Evolutionary conservation across 1,140 invertebrate genomes (phyloP).

Genomic region (Saccostrea glomerata): DNA sequence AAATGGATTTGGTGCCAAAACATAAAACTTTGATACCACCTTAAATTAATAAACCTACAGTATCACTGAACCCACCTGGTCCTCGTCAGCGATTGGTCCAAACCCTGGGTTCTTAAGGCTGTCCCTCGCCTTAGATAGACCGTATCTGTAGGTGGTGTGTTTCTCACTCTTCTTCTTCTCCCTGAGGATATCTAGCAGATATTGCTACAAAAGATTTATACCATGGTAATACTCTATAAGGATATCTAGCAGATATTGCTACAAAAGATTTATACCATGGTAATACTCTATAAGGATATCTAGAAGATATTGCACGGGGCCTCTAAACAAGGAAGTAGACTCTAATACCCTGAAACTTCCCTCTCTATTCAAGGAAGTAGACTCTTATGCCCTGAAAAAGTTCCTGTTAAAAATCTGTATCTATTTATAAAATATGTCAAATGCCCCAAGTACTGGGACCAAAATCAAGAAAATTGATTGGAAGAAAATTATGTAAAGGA

Average conservation of each 20-base stretch:
- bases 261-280: neutral
- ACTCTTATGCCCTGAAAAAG: too few species aligned
- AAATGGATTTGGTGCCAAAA: neutral
- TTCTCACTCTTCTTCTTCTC: slow-evolving; percentile 44
- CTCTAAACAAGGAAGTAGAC: too few species aligned
- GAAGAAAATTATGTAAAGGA: too few species aligned
- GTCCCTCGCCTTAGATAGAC: slow-evolving; percentile 28
- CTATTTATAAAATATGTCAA: too few species aligned
- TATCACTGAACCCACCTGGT: slow-evolving; percentile 32
- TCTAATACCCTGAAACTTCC: too few species aligned
- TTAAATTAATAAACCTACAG: too few species aligned
- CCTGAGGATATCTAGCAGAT: slow-evolving; percentile 23
- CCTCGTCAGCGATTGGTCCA: slow-evolving; percentile 53
- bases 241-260: slow-evolving; percentile 31
- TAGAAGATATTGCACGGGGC: slow-evolving; percentile 39
- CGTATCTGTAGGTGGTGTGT: slow-evolving; percentile 30
- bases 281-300: neutral
- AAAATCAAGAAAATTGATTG: too few species aligned
- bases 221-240: neutral
- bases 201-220: slow-evolving; percentile 24
- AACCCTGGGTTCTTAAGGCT: slow-evolving; percentile 43
- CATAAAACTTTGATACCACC: too few species aligned
- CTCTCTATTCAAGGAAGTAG: too few species aligned
- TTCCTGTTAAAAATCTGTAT: too few species aligned
- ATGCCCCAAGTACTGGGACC: too few species aligned